Percentiles rank a stretch among this genome's conserved stretches.
Conservation (phyloP, 2,113 vertebrate genomes). For the Ceyx cyanopectus region DNA sequence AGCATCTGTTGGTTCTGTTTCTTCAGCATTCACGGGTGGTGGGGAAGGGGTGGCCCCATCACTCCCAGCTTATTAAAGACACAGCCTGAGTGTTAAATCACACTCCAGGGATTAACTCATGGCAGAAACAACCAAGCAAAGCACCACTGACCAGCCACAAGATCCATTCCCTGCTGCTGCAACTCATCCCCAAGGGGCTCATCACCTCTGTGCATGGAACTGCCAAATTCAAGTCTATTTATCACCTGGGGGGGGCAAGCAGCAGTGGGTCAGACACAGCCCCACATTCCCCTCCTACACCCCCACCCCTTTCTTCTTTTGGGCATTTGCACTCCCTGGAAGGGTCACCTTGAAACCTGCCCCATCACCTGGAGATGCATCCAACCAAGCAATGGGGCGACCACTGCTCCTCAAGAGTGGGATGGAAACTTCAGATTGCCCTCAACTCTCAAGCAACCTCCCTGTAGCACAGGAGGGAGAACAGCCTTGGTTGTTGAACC, state of each 20-base stretch:
- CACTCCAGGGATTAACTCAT: not conserved
- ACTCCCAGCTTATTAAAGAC: slow-evolving; percentile 33
- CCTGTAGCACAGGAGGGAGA: not conserved
- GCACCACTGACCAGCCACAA: fast-evolving
- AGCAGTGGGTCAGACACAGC: not conserved
- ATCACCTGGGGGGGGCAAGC: not conserved
- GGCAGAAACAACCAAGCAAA: not conserved
- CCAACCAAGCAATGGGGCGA: fast-evolving
- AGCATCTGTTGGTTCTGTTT: slow-evolving; percentile 55
- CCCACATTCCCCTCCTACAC: fast-evolving
- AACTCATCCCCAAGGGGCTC: fast-evolving
- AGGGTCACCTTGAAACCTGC: too few species aligned
- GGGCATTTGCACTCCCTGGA: too few species aligned
- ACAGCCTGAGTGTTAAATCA: slow-evolving; percentile 15
- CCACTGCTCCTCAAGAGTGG: not conserved
- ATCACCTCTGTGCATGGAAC: fast-evolving
- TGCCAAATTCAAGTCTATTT: fast-evolving
- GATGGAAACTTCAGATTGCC: fast-evolving
- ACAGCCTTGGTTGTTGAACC: fast-evolving
- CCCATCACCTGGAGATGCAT: fast-evolving
- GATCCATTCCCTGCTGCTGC: not conserved
- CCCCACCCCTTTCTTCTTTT: fast-evolving
- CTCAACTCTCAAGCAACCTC: not conserved
- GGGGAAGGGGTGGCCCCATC: not conserved
- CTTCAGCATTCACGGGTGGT: not conserved